A percentile compares a stretch with the other conserved stretches of the same genome.
Conservation (phyloP, 1,140 invertebrate species). For the Palaemon carinicauda region DNA sequence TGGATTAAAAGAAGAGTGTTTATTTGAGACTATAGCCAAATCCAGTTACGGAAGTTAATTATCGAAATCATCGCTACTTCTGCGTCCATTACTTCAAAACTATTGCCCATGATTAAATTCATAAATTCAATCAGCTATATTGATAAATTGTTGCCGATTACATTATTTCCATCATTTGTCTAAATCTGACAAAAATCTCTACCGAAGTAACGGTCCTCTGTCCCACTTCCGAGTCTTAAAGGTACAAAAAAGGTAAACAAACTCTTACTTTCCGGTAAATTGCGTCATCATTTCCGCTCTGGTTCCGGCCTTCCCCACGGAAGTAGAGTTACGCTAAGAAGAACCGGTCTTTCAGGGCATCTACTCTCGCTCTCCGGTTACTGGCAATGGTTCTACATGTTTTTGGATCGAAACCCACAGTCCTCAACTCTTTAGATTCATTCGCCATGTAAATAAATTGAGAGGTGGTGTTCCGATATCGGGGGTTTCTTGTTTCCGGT, state of each 20-base stretch:
- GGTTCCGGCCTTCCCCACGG: slow-evolving; percentile 12
- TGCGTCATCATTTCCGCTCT: slow-evolving; percentile 37
- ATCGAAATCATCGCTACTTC: no score
- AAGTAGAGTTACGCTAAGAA: slow-evolving; percentile 5
- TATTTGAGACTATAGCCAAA: no score
- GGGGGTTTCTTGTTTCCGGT: slow-evolving; percentile 1
- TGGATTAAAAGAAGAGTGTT: no score
- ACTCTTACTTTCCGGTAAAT: slow-evolving; percentile 32
- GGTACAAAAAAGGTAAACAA: slow-evolving; percentile 8
- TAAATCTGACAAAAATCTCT: neutral
- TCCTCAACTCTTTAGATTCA: no score
- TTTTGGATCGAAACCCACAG: no score
- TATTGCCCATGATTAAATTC: no score
- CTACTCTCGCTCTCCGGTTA: neutral
- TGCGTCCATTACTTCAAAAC: no score
- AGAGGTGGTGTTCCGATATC: neutral
- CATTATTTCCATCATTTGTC: neutral
- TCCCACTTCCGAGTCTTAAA: slow-evolving; percentile 20
- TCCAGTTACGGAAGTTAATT: no score
- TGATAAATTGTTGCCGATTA: neutral
- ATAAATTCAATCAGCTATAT: no score
- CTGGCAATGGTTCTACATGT: neutral
- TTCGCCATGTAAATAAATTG: no score
- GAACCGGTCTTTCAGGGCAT: neutral
- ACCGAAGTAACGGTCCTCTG: neutral